A percentile compares a stretch with the other conserved stretches of the same genome.
Evolutionary conservation across 2,797 vertebrate genomes (phyloP).

Genomic region (Brachyrhaphis roseni): DNA sequence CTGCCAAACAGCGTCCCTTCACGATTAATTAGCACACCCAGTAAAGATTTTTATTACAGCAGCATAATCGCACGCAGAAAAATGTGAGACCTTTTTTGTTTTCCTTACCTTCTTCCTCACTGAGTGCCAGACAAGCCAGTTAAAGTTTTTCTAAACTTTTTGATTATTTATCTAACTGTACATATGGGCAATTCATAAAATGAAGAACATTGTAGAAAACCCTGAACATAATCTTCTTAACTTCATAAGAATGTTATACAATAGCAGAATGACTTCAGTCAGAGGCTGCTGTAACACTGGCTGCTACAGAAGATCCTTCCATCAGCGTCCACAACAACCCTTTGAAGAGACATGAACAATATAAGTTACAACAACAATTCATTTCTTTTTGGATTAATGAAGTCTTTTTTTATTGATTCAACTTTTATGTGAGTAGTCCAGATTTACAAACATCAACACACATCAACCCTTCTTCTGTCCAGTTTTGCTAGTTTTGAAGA

Average conservation of each 20-base stretch:
- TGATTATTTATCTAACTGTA: background rate
- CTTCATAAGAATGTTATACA: background rate
- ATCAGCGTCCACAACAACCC: background rate
- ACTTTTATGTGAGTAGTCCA: background rate
- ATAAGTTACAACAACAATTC: background rate
- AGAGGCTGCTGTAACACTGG: background rate
- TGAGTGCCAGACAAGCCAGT: background rate
- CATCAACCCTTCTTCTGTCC: background rate
- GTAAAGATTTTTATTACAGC: background rate
- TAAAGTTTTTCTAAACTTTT: background rate
- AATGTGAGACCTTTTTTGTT: background rate
- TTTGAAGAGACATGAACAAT: background rate
- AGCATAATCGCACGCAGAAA: background rate
- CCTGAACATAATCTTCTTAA: background rate
- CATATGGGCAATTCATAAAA: background rate
- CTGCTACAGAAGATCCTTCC: background rate
- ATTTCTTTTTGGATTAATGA: background rate
- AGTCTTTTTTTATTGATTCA: background rate
- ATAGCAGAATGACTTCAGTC: background rate
- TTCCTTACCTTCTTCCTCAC: background rate
- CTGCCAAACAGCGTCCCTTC: background rate
- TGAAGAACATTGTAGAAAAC: background rate
- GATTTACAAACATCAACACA: background rate
- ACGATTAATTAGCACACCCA: background rate
- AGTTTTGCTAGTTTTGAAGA: background rate